Evolutionary conservation across 2,888 invertebrate genomes (phyloP), one percentile per base, ranked within the genome.

Genomic region (Acronicta leporina): DNA sequence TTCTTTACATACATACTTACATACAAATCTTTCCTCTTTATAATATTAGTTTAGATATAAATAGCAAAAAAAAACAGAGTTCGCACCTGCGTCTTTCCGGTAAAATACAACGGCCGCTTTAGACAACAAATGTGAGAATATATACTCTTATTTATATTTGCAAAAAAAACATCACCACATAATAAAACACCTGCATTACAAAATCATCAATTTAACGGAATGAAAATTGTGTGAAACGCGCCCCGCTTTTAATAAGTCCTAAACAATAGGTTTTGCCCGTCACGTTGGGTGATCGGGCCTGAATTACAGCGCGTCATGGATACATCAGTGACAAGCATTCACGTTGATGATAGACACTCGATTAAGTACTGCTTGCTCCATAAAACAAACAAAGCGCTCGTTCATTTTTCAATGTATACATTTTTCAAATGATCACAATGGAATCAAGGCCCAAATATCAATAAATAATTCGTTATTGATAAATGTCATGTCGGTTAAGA

Each of bases 311-410:
- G 46, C 64, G 55, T 54, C 67, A 62, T 59, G 55, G 66, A 69
- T 63, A 64, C 64, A 59, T 53, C 63, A 50, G 58, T 71, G 75
- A 77, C 77, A 74, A 60, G 63, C 68, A 66, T 76, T 74, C 71
- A 69, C 50, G 40, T 41, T 47, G 57, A 58, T 74, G 76, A 76
- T 63, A 67, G 77, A 71, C 75, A 77, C 61, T 67, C 75, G 68
- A 74, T 77, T 76, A 77, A 64, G 63, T 68, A 64, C 50, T 30
- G 50, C 49, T 47, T 48, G 57, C 44, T 63, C 58, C 40, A 59
- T 58, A 68, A 59, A 75, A 51, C 54, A 27, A 41, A 58, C 57
- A 55, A 57, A 73, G 35, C 51, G 50, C 45, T 57, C 55, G 44
- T 53, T 58, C 42, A 72, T 72, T 72, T 56, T 66, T 40, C 38